Conservation (phyloP, 2,797 vertebrate species). For the Trematomus bernacchii region DNA sequence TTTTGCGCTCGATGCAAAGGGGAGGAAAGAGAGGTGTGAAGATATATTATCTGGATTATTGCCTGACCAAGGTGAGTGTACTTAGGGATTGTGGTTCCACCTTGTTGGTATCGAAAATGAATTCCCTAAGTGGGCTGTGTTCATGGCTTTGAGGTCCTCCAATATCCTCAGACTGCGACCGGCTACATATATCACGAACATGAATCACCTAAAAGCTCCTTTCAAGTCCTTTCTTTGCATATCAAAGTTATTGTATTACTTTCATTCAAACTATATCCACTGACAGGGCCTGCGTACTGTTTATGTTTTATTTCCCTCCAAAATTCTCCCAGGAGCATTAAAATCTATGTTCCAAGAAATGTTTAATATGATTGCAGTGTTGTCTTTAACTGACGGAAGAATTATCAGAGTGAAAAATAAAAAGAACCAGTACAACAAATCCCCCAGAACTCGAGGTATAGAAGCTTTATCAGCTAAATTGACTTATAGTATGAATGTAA, state of each 20-base stretch:
- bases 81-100: conserved; percentile 68
- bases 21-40: conserved; percentile 74
- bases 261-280: conserved; percentile 15
- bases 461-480: neutral
- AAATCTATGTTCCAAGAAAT: neutral
- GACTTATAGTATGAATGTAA: neutral
- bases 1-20: conserved; percentile 70
- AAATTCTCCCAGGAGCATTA: conserved; percentile 11
- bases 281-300: conserved; percentile 18
- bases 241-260: conserved; percentile 50
- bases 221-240: conserved; percentile 48
- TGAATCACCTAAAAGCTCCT: conserved; percentile 49
- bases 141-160: conserved; percentile 62
- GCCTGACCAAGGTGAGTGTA: conserved; percentile 75
- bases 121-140: conserved; percentile 64
- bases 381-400: neutral
- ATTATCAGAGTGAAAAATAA: neutral
- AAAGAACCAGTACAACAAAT: neutral
- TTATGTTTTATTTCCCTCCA: conserved; percentile 11
- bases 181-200: conserved; percentile 53
- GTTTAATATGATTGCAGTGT: neutral
- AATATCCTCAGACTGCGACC: conserved; percentile 53
- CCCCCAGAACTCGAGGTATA: neutral
- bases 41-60: conserved; percentile 79
- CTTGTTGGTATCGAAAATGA: conserved; percentile 74